Base-by-base conservation (phyloP, 2,797 vertebrate species). In the Ficedula albicollis region DNA sequence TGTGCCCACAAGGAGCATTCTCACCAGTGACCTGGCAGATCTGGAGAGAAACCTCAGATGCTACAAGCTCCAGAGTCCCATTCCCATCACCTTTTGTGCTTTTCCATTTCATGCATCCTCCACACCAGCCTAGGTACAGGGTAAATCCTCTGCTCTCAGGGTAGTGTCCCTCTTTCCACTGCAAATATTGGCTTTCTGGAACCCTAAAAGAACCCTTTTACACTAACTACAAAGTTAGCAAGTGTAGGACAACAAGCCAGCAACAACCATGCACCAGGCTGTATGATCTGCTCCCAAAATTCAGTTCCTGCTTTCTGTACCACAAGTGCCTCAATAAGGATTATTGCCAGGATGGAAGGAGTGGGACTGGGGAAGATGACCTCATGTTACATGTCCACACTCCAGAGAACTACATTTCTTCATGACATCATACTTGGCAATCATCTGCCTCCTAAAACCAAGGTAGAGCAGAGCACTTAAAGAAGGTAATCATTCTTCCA, bases 361-460 rank as follows among this genome's bases (percentile, higher is more conserved):
- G 73, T 6, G 52, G 59, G 32, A 67, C 67, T 25, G 21, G 43
- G 17, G 34, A 84, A 76, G 46, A 84, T 93, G 85, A 96, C 75
- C 41, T 90, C 90, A 84, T 41, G 52, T 79, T 78, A 63, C 63
- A 81, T 56, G 51, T 63, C 70, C 76, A 44, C 48, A 49, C 74
- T 81, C 48, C 14, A 39, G 73, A 94, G 73, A 88, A 22, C 34
- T 59, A 73, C 62, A 70, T 94, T 94, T 93, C 84, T 95, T 90
- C 63, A 22, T 73, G 30, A 79, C 63, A 90, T 95, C 92, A 91
- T 66, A 60, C 25, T 84, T 97, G 95, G 95, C 86, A 56, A 38
- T 66, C 74, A 5, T 9, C 56, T 89, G 63, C 77, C 74, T 93
- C 70, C 77, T 76, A 66, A 92, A 94, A n/a, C 59, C 77, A 87